These are phyloP conservation scores for Prionace glauca DNA, from an alignment of 2,797 vertebrate genomes.

Conservation along the genomic window DNA sequence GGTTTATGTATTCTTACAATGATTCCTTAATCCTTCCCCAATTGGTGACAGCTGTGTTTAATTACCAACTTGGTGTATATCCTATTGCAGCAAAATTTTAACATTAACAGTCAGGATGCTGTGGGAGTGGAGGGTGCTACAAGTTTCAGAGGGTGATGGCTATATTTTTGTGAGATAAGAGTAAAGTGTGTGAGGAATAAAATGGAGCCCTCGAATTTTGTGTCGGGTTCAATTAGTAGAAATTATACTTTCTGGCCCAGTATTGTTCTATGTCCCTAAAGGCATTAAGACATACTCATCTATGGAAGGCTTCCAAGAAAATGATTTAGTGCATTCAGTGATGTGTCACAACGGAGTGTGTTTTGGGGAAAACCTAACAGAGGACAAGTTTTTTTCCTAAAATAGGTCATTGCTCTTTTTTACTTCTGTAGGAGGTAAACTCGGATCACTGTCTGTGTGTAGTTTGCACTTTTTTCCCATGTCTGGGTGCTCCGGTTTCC, in stretches of 20 bases:
- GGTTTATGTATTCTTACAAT: too few relatives aligned
- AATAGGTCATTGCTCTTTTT: neutral
- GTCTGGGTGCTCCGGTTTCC: too few relatives aligned
- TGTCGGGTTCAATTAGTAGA: neutral
- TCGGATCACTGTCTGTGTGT: too few relatives aligned
- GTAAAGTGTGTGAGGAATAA: neutral
- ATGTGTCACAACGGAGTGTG: neutral
- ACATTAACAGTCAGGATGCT: neutral
- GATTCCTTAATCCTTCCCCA: too few relatives aligned
- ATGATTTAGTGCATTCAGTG: neutral
- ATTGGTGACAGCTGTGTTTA: too few relatives aligned
- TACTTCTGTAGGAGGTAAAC: neutral
- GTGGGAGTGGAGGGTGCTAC: neutral
- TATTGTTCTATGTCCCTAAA: neutral
- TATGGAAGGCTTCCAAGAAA: neutral
- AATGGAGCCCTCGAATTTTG: neutral
- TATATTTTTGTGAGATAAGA: neutral
- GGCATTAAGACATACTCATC: neutral
- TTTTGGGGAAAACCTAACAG: neutral
- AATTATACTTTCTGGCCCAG: neutral
- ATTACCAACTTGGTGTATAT: too few relatives aligned
- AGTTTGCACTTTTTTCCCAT: too few relatives aligned
- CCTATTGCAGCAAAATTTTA: too few relatives aligned
- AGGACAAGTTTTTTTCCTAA: neutral
- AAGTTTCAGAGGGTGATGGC: neutral